Base-by-base conservation (phyloP, 2,888 invertebrate genomes). In the Heliconius ismenius region DNA sequence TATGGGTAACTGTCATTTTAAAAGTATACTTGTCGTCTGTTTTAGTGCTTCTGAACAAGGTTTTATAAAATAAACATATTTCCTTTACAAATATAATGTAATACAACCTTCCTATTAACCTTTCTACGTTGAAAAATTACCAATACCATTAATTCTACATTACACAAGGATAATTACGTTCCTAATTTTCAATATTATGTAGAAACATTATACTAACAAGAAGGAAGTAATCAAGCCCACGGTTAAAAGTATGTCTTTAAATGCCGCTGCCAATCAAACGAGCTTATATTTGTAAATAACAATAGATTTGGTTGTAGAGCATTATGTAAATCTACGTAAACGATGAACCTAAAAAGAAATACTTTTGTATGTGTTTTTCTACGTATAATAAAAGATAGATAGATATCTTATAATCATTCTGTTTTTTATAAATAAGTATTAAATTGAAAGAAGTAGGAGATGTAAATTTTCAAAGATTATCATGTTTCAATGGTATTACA, bases 231-330 rank as follows among this genome's bases (percentile, higher is more conserved):
- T 75, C 74, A 73, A 72, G 75, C 73, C 72, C 74, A 39, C 63
- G 28, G 70, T 24, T 74, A 60, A 67, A 77, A 70, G 73, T 74
- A 65, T 73, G 63, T 67, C 26, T 76, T 49, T 74, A 79, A 80
- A 80, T 79, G 79, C 75, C 79, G 69, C 79, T 75, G 79, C 76
- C 80, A 80, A 80, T 80, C 80, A 80, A 74, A 73, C n/a, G 39
- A n/a, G 26, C 49, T 32, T 72, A 78, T 76, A 74, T 32, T 54
- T 70, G 36, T 62, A 60, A 58, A 58, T 69, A 73, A 73, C 70
- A 75, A 77, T 77, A 69, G 36, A 32, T 74, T 68, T 24, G 13
- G 63, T 73, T 32, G n/a, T 43, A 39, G 9, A 18, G 2, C 32
- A 62, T 28, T 49, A 32, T 58, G 24, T 36, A 58, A 54, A 49